phyloP scores from a whole-genome alignment of 2,113 vertebrate genomes.

The Semicossyphus pulcher region DNA sequence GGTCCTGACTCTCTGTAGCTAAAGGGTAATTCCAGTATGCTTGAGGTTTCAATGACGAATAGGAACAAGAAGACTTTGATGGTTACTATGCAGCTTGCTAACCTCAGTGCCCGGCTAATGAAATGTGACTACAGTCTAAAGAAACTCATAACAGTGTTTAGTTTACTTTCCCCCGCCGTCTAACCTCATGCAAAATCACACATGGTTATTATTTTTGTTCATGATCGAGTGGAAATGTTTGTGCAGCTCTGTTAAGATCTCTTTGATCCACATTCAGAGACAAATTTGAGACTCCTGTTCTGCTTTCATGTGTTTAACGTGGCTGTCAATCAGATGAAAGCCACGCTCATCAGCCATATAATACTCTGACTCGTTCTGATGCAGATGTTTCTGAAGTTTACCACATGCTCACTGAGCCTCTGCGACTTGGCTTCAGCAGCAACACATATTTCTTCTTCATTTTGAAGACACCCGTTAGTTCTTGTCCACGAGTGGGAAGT shows the following conservation, averaged over 20 bases:
- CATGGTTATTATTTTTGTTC: too few relatives aligned
- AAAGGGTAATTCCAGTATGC: too few relatives aligned
- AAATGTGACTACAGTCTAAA: not conserved
- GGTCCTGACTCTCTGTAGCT: too few relatives aligned
- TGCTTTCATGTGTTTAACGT: not conserved
- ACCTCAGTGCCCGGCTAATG: not conserved
- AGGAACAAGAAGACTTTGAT: too few relatives aligned
- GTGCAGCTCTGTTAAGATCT: not conserved
- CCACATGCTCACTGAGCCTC: not conserved
- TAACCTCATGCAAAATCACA: not conserved
- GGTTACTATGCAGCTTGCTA: not conserved
- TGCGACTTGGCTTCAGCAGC: too few relatives aligned
- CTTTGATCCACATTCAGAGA: not conserved
- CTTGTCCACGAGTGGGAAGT: too few relatives aligned
- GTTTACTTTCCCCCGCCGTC: not conserved
- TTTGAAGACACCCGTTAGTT: too few relatives aligned
- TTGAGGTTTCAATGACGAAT: too few relatives aligned
- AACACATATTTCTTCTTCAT: too few relatives aligned
- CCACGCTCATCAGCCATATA: not conserved
- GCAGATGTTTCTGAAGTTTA: not conserved
- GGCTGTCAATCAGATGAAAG: not conserved
- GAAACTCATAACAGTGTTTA: not conserved
- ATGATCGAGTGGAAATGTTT: slow-evolving; percentile 6
- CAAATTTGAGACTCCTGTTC: not conserved
- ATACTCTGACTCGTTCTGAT: not conserved